These are phyloP conservation scores for Ctena decussata DNA, from an alignment of 2,888 invertebrate species.

Conservation along the genomic window DNA sequence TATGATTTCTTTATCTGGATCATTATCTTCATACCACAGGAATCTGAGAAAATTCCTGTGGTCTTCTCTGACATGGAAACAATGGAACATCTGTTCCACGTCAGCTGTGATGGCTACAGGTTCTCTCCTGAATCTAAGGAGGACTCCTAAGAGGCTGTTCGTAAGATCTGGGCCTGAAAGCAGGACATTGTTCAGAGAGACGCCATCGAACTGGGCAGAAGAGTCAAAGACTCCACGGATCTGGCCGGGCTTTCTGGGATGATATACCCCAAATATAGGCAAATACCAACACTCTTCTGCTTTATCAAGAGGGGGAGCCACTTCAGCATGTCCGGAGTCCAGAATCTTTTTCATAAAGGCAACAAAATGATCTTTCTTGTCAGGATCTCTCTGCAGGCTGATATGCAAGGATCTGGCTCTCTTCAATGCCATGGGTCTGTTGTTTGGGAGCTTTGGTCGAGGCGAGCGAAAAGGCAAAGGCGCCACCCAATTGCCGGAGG, in stretches of 20 bases:
- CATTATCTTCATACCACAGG: slow-evolving; percentile 62
- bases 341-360: slow-evolving; percentile 43
- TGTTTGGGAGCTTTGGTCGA: slow-evolving; percentile 39
- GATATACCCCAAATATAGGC: slow-evolving; percentile 62
- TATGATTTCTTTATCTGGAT: slow-evolving; percentile 38
- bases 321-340: slow-evolving; percentile 50
- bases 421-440: slow-evolving; percentile 29
- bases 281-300: slow-evolving; percentile 62
- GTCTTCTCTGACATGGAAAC: slow-evolving; percentile 49
- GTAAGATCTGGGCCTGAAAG: slow-evolving; percentile 47
- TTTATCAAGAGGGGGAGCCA: slow-evolving; percentile 32
- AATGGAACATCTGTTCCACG: slow-evolving; percentile 23
- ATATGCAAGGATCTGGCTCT: slow-evolving; percentile 26
- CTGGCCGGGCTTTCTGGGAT: slow-evolving; percentile 43
- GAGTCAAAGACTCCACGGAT: slow-evolving; percentile 46
- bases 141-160: slow-evolving; percentile 39
- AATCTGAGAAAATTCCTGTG: slow-evolving; percentile 61
- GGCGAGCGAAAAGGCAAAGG: slow-evolving; percentile 44
- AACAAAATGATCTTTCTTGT: slow-evolving; percentile 45
- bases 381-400: slow-evolving; percentile 22
- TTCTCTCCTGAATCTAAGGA: slow-evolving; percentile 48
- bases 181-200: slow-evolving; percentile 40
- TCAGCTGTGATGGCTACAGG: slow-evolving; percentile 29
- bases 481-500: slow-evolving; percentile 26
- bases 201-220: slow-evolving; percentile 33